These are phyloP conservation scores for Amphimallon solstitiale DNA, from an alignment of 2,888 invertebrate genomes.

Conservation along the genomic window DNA sequence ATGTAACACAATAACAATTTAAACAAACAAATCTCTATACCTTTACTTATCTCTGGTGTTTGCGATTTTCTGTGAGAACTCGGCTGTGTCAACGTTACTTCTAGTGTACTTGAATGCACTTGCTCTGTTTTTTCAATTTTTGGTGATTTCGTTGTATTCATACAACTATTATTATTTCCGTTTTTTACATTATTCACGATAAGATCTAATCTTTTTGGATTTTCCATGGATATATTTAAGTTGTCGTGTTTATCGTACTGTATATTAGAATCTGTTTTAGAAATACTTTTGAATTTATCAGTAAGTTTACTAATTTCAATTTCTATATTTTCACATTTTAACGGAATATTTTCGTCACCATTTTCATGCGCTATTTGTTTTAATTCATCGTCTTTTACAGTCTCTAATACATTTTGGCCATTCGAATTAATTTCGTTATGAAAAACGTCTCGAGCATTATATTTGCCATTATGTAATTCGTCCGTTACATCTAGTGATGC, in stretches of 20 bases:
- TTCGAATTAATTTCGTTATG: neutral
- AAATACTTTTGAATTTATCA: slow-evolving; percentile 37
- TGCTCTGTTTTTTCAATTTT: neutral
- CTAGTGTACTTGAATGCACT: slow-evolving; percentile 33
- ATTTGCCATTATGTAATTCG: neutral
- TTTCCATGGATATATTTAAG: neutral
- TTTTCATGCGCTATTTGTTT: neutral
- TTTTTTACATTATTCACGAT: neutral
- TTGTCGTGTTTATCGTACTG: neutral
- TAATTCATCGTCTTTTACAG: too few species aligned
- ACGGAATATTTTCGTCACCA: neutral
- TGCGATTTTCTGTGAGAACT: slow-evolving; percentile 5
- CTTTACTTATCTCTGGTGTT: slow-evolving; percentile 21
- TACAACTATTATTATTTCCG: neutral
- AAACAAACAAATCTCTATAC: slow-evolving; percentile 21
- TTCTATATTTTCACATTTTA: slow-evolving; percentile 7
- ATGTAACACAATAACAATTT: slow-evolving; percentile 2
- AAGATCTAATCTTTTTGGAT: neutral
- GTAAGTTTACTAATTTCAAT: slow-evolving; percentile 30
- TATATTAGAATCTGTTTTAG: slow-evolving; percentile 3
- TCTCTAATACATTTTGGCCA: neutral
- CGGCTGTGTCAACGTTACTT: slow-evolving; percentile 33
- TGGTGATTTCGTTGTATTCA: neutral
- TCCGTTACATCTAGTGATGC: neutral
- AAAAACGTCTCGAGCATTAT: neutral